Evolutionary conservation across 1,140 invertebrate genomes (phyloP).

Genomic region (Pseudomyrmex flavicornis): DNA sequence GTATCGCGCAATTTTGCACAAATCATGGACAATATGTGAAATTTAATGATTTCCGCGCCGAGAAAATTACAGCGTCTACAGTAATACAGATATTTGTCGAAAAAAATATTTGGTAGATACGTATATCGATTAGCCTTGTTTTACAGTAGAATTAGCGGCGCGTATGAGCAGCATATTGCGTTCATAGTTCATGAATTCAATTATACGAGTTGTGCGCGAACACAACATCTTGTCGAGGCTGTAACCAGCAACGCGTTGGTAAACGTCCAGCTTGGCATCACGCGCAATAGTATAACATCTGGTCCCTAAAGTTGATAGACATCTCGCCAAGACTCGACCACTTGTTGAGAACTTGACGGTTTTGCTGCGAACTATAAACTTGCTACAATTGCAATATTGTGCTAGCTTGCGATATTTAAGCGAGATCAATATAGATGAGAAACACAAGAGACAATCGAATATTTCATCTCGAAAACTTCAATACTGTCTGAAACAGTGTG

Average conservation of each 20-base stretch:
- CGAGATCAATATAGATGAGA: slow-evolving; percentile 11
- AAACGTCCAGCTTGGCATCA: slow-evolving; percentile 21
- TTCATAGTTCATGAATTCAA: slow-evolving; percentile 24
- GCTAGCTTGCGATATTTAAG: background rate
- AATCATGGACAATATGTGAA: background rate
- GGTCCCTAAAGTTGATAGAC: slow-evolving; percentile 35
- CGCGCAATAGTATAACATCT: slow-evolving; percentile 18
- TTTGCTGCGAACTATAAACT: slow-evolving; percentile 4
- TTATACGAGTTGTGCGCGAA: slow-evolving; percentile 25
- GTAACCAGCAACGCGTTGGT: slow-evolving; percentile 23
- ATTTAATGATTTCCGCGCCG: slow-evolving; percentile 2
- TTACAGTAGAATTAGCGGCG: background rate
- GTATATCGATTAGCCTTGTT: background rate
- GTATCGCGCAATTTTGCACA: background rate
- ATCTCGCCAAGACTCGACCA: slow-evolving; percentile 39
- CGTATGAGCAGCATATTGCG: background rate
- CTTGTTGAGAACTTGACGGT: slow-evolving; percentile 48
- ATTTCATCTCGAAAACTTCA: too few species aligned
- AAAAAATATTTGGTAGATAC: background rate
- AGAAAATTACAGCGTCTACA: background rate
- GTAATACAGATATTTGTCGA: background rate
- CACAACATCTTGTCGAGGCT: slow-evolving; percentile 7
- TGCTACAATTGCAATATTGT: slow-evolving; percentile 9
- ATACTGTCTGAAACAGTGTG: background rate
- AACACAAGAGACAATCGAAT: background rate